Evolutionary conservation across 2,113 vertebrate genomes (phyloP).

Genomic region (Vimba vimba): DNA sequence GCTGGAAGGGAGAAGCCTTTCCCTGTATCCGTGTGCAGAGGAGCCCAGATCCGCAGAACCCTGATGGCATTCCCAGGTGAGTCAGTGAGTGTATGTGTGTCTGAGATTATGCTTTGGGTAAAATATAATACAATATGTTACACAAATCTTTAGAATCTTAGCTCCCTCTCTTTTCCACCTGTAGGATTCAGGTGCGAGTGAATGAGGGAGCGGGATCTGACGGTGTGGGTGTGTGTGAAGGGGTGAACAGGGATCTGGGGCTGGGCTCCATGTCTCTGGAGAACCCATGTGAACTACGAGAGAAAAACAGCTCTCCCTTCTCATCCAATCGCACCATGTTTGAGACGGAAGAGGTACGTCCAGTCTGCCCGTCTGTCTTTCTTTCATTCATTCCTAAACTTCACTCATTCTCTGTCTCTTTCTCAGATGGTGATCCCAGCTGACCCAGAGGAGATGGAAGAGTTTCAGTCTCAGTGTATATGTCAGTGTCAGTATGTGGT

Average conservation of each 20-base stretch:
- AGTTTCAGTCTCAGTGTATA: conserved; percentile 86
- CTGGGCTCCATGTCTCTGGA: conserved; percentile 79
- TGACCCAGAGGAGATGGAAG: conserved; percentile 87
- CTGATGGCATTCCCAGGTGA: conserved; percentile 78
- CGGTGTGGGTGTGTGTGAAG: conserved; percentile 68
- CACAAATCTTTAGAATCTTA: conserved; percentile 2
- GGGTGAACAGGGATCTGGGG: conserved; percentile 77
- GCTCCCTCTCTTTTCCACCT: conserved; percentile 2
- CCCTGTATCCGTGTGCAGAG: conserved; percentile 86
- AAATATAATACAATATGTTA: not conserved
- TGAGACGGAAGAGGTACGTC: conserved; percentile 86
- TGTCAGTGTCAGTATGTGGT: conserved; percentile 83
- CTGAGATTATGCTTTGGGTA: not conserved
- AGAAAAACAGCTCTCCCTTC: conserved; percentile 87
- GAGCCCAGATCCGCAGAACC: conserved; percentile 68
- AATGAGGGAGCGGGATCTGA: conserved; percentile 72
- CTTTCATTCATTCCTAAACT: not conserved
- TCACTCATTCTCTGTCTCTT: not conserved
- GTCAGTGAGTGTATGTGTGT: conserved; percentile 34
- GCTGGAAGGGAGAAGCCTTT: conserved; percentile 80
- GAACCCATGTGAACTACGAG: conserved; percentile 85
- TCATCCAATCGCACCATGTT: conserved; percentile 94
- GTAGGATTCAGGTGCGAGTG: conserved; percentile 75
- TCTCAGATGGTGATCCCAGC: conserved; percentile 91
- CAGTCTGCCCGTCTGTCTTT: not conserved